Conservation (phyloP, 1,140 invertebrate genomes). For the Drosophila lowei region DNA sequence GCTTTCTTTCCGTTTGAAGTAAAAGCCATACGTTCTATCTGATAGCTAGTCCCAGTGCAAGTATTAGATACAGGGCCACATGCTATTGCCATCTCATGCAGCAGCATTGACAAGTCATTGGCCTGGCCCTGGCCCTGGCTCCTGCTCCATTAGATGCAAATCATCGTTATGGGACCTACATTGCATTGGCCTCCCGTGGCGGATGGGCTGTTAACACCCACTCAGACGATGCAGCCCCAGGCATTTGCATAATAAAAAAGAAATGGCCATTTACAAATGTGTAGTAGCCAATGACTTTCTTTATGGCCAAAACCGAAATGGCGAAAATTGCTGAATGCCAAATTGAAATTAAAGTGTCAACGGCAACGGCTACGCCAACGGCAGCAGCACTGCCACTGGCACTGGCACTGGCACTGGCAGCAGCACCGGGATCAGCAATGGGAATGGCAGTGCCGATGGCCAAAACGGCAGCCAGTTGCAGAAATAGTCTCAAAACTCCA, state of each 20-base stretch:
- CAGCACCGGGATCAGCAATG: slow-evolving; percentile 23
- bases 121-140: slow-evolving; percentile 15
- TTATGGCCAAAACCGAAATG: slow-evolving; percentile 44
- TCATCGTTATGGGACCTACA: slow-evolving; percentile 23
- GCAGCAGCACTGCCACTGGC: slow-evolving; percentile 7
- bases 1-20: slow-evolving; percentile 63
- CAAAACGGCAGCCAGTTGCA: slow-evolving; percentile 61
- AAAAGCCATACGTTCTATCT: slow-evolving; percentile 56
- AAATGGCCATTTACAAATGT: slow-evolving; percentile 39
- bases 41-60: slow-evolving; percentile 10
- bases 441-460: slow-evolving; percentile 4
- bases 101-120: slow-evolving; percentile 33
- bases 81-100: slow-evolving; percentile 34
- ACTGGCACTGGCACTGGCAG: background rate
- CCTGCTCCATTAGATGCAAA: slow-evolving; percentile 7
- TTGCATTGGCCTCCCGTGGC: slow-evolving; percentile 20
- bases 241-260: slow-evolving; percentile 64
- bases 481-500: slow-evolving; percentile 62
- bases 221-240: background rate
- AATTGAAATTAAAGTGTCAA: slow-evolving; percentile 77
- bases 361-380: slow-evolving; percentile 47
- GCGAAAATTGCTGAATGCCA: slow-evolving; percentile 68
- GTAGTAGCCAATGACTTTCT: slow-evolving; percentile 71
- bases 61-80: slow-evolving; percentile 13
- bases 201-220: slow-evolving; percentile 27